Percentiles rank a stretch among this genome's conserved stretches.
Conservation (phyloP, 2,888 invertebrate genomes). For the Cantharis rufa region DNA sequence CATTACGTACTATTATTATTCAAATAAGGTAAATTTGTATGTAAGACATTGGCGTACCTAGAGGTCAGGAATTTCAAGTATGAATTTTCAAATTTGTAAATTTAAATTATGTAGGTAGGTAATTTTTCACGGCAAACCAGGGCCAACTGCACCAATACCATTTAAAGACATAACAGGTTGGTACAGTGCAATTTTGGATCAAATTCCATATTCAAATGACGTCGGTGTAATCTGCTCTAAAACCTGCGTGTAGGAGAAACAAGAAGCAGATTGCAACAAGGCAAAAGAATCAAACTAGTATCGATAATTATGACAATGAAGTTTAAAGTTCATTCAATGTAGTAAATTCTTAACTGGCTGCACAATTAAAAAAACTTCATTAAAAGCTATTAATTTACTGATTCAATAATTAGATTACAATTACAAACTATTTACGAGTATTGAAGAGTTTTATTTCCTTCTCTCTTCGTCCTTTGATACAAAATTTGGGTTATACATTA, state of each 20-base stretch:
- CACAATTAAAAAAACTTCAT: not conserved
- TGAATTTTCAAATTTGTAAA: not conserved
- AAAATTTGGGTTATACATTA: conserved; percentile 8
- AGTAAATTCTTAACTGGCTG: not conserved
- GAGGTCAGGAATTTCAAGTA: not conserved
- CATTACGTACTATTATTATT: not conserved
- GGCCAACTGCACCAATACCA: not conserved
- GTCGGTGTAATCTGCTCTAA: no score
- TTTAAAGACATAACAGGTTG: not conserved
- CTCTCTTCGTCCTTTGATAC: conserved; percentile 7
- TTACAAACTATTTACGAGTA: conserved; percentile 15
- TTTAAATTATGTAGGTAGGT: not conserved
- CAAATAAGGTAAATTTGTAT: not conserved
- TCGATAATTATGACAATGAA: not conserved
- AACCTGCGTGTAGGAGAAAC: not conserved
- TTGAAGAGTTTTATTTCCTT: conserved; percentile 1
- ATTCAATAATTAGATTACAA: conserved; percentile 11
- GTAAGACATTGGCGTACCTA: not conserved
- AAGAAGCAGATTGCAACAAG: not conserved
- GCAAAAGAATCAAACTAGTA: not conserved
- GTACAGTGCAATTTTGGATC: no score
- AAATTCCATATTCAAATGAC: no score
- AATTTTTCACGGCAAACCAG: not conserved
- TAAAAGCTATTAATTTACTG: conserved; percentile 17
- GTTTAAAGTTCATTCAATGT: not conserved